A percentile compares a stretch with the other conserved stretches of the same genome.
Conservation (phyloP, 2,113 vertebrate species). For the Chrysochloris asiatica region DNA sequence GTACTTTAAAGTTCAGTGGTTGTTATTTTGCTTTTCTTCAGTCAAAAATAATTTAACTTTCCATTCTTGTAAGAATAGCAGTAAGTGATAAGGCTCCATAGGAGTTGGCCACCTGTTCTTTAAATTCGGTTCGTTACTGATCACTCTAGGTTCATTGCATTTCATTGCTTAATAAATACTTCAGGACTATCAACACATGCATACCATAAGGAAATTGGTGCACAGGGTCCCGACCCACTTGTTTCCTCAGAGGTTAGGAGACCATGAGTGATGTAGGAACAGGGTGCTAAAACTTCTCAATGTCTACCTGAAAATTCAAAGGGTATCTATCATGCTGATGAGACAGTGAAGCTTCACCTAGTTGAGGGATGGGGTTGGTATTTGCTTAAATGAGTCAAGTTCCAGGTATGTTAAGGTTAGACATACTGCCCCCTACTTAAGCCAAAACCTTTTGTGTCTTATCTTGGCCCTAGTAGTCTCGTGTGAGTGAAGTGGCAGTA, state of each 20-base stretch:
- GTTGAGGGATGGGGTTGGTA: background rate
- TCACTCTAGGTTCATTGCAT: background rate
- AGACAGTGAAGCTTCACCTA: slow-evolving; percentile 4
- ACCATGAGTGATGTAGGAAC: background rate
- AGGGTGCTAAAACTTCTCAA: background rate
- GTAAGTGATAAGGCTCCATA: slow-evolving; percentile 25
- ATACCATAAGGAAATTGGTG: slow-evolving; percentile 9
- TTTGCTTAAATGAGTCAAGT: slow-evolving; percentile 35
- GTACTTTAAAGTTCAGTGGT: slow-evolving; percentile 1
- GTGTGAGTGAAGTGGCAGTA: background rate
- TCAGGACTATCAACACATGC: background rate
- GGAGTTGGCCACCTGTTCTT: slow-evolving; percentile 43
- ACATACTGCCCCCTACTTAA: background rate
- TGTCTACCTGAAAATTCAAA: slow-evolving; percentile 24
- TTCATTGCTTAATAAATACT: background rate
- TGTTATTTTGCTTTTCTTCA: slow-evolving; percentile 54
- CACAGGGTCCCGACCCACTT: background rate
- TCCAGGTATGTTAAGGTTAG: slow-evolving; percentile 16
- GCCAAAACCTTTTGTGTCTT: background rate
- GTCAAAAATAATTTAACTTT: slow-evolving; percentile 63
- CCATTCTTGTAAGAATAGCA: slow-evolving; percentile 55
- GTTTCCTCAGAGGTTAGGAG: slow-evolving; percentile 37
- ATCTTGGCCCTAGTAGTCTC: background rate
- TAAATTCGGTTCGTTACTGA: slow-evolving; percentile 32
- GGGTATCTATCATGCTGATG: background rate